Conservation (phyloP, 2,797 vertebrate species). For the Trachurus trachurus region DNA sequence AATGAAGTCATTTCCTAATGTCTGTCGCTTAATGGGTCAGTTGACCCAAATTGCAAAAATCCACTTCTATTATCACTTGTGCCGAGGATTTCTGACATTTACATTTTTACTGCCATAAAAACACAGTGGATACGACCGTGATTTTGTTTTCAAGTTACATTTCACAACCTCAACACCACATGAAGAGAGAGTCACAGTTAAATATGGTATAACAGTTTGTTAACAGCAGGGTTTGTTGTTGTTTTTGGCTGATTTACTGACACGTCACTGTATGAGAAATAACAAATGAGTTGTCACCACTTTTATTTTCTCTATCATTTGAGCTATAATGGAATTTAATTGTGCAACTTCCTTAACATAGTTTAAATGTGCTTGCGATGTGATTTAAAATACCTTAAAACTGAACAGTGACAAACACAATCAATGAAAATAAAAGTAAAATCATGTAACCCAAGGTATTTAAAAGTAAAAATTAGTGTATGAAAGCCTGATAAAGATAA, state of each 20-base stretch:
- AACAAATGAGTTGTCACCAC: too few species aligned
- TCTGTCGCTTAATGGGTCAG: slow-evolving; percentile 18
- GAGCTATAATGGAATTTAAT: too few species aligned
- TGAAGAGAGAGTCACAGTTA: background rate
- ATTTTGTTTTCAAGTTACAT: background rate
- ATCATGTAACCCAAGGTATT: too few species aligned
- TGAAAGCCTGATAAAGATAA: too few species aligned
- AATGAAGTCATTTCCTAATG: slow-evolving; percentile 18
- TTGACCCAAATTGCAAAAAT: slow-evolving; percentile 1
- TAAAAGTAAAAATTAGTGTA: too few species aligned
- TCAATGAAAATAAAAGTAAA: too few species aligned
- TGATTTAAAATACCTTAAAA: too few species aligned
- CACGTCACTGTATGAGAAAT: background rate
- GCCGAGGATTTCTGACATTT: background rate
- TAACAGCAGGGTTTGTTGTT: background rate
- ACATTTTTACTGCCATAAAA: background rate
- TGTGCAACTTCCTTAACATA: too few species aligned
- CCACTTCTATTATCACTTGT: background rate
- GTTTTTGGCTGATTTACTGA: background rate
- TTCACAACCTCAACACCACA: background rate
- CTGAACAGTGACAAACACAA: too few species aligned
- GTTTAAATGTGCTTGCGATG: too few species aligned
- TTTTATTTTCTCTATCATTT: too few species aligned
- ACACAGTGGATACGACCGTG: background rate
- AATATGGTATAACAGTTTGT: background rate